These are phyloP conservation scores for Kryptolebias ocellatus DNA, from an alignment of 2,797 vertebrate genomes.

Conservation along the genomic window DNA sequence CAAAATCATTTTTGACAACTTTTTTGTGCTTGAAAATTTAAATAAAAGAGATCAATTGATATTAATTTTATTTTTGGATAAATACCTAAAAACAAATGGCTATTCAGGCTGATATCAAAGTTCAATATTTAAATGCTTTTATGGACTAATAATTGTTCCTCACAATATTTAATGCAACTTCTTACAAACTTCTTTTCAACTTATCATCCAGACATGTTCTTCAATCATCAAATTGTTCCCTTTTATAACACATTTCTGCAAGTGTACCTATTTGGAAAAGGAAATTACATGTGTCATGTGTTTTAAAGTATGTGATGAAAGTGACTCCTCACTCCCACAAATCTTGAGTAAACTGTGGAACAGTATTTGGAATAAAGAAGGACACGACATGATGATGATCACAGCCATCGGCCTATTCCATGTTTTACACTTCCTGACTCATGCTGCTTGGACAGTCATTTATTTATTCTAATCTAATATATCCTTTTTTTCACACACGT, in stretches of 20 bases:
- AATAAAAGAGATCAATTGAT: too few species aligned
- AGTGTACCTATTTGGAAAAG: neutral
- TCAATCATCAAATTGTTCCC: neutral
- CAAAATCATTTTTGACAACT: too few species aligned
- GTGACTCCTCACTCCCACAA: conserved; percentile 53
- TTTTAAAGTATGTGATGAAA: conserved; percentile 16
- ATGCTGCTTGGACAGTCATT: conserved; percentile 39
- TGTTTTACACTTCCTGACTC: conserved; percentile 61
- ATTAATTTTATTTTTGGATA: too few species aligned
- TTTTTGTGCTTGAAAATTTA: too few species aligned
- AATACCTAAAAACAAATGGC: too few species aligned
- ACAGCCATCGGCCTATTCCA: conserved; percentile 17
- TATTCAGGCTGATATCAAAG: too few species aligned
- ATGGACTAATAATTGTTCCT: too few species aligned
- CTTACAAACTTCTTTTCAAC: too few species aligned
- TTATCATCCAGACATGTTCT: too few species aligned
- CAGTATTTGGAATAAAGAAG: conserved; percentile 12
- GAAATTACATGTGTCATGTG: conserved; percentile 9
- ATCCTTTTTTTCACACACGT: conserved; percentile 2
- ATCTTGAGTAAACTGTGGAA: conserved; percentile 19
- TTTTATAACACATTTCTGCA: neutral
- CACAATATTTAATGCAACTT: too few species aligned
- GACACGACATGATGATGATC: conserved; percentile 35
- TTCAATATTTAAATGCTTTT: too few species aligned
- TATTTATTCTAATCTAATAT: conserved; percentile 12